Conservation (phyloP, 92 coral and sea anemone species). For the Pocillopora grandis region DNA sequence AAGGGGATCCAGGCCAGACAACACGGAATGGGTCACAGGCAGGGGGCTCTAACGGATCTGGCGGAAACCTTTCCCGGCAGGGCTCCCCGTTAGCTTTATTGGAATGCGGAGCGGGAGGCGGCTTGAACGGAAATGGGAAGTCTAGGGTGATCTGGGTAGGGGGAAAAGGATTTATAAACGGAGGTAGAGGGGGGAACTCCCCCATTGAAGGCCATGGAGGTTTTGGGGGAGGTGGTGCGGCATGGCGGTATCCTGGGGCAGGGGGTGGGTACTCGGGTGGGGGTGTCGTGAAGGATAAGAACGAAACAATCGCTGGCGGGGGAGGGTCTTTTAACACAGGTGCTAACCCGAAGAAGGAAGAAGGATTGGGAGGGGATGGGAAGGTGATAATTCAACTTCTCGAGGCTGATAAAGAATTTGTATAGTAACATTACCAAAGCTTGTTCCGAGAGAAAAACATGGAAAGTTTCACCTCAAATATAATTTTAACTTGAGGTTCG, state of each 20-base stretch:
- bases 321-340: slow-evolving; percentile 80
- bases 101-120: slow-evolving; percentile 70
- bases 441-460: too few species aligned
- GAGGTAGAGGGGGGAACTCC: slow-evolving; percentile 62
- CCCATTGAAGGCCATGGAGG: slow-evolving; percentile 42
- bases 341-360: slow-evolving; percentile 40
- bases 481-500: too few species aligned
- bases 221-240: slow-evolving; percentile 85
- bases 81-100: background rate
- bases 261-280: slow-evolving; percentile 92
- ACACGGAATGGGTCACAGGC: slow-evolving; percentile 62
- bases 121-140: slow-evolving; percentile 57
- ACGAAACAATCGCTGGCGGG: slow-evolving; percentile 66
- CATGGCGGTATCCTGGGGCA: slow-evolving; percentile 67
- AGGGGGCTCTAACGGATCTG: slow-evolving; percentile 64
- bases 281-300: slow-evolving; percentile 52
- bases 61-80: slow-evolving; percentile 34
- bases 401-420: too few species aligned
- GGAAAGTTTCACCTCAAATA: too few species aligned
- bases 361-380: slow-evolving; percentile 73
- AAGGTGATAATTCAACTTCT: slow-evolving; percentile 36
- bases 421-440: too few species aligned
- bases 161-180: slow-evolving; percentile 53
- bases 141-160: background rate
- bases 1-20: slow-evolving; percentile 78